Base-by-base conservation (phyloP, 2,797 vertebrate species). In the Caiman crocodilus region DNA sequence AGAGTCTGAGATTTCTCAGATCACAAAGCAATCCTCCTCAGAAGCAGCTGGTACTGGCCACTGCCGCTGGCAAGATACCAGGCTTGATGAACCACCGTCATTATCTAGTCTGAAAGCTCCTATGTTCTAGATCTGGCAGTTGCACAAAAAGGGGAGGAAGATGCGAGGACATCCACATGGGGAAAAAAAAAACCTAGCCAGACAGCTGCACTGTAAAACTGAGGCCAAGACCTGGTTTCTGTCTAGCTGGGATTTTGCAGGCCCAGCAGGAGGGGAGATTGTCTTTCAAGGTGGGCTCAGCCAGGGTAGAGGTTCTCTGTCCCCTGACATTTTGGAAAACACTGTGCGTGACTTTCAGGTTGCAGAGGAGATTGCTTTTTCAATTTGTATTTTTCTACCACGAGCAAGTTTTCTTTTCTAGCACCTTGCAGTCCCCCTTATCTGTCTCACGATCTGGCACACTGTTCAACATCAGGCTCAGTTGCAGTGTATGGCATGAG, bases 301-400 rank as follows among this genome's bases (percentile, higher is more conserved):
- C 84, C 58, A 90, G 90, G 85, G 88, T 75, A 81, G 63, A 28
- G 55, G 60, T 42, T 95, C 86, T 65, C 65, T 92, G 13, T 77
- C 79, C 73, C 50, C 17, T 1, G 0, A 0, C 21, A 3, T 63
- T 75, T 84, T 76, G 79, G 87, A 58, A 35, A 95, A 84, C 84
- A 10, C 58, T 0, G 1, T 32, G 21, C 26, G 25, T 90, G n/a
- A 73, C 58, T 76, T 64, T 76, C 60, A 90, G 42, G 84, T 80
- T 92, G 84, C 81, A 89, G 90, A 93, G 87, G 94, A 94, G 84
- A 91, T 56, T 90, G 92, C 42, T 64, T 78, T 95, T 94, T 93
- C 90, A 78, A 50, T 50, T 50, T 50, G 42, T 50, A 50, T 50
- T 50, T 50, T 50, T 50, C 42, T 50, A 50, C 42, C 42, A 50